These are phyloP conservation scores for Corynorhinus townsendii DNA, from an alignment of 2,113 vertebrate species.

Conservation along the genomic window DNA sequence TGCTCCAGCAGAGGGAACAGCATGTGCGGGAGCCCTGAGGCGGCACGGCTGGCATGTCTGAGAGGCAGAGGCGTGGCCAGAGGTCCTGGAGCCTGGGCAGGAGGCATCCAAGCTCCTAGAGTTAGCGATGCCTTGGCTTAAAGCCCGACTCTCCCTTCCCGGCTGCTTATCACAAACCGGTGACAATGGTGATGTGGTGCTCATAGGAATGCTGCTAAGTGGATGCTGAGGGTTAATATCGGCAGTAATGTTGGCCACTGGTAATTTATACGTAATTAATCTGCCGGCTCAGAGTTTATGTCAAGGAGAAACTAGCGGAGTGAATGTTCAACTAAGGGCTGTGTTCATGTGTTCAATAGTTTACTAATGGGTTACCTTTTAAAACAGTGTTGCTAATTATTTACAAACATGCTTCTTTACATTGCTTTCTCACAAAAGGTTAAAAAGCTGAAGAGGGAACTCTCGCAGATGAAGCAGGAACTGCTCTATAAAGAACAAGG, in stretches of 20 bases:
- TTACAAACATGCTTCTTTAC: constrained; percentile 57
- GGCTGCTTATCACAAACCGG: background rate
- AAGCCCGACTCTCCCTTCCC: background rate
- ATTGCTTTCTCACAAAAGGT: constrained; percentile 82
- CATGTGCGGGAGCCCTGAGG: fast-evolving
- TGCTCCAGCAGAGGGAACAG: background rate
- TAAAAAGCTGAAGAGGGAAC: constrained; percentile 88
- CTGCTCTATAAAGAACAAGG: constrained; percentile 89
- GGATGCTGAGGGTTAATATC: too few relatives aligned
- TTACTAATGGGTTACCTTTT: background rate
- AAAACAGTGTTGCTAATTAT: background rate
- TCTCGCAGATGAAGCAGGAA: constrained; percentile 90
- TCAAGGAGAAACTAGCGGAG: background rate
- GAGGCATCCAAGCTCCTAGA: fast-evolving
- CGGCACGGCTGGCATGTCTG: fast-evolving
- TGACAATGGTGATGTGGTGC: fast-evolving
- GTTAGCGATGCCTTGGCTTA: fast-evolving
- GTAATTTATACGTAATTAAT: background rate
- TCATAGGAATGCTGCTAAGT: fast-evolving
- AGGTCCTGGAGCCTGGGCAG: fast-evolving
- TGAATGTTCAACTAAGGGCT: background rate
- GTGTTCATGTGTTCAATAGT: background rate
- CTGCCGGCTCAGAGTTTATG: background rate
- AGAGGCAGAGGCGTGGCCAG: background rate
- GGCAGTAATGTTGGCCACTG: too few relatives aligned